Evolutionary conservation across 1,140 invertebrate species (phyloP).

Genomic region (Trypoxylus dichotomus): DNA sequence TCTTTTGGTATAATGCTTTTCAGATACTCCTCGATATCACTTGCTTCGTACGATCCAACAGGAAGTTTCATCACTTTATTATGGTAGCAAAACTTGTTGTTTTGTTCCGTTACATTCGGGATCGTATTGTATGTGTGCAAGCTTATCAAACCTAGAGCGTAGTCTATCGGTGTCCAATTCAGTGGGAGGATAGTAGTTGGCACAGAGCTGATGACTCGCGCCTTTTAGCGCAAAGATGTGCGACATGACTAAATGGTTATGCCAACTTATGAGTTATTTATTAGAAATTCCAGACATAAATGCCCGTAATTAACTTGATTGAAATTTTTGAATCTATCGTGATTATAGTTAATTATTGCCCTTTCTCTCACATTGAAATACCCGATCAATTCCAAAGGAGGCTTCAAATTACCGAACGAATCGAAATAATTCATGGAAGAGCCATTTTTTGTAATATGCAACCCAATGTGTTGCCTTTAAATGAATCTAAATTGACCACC

Average conservation of each 20-base stretch:
- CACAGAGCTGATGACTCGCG: neutral
- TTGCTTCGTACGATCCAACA: constrained; percentile 49
- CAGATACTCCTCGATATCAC: constrained; percentile 44
- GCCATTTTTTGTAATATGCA: neutral
- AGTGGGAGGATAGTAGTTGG: constrained; percentile 27
- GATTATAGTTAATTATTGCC: constrained; percentile 27
- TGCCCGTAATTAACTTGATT: constrained; percentile 32
- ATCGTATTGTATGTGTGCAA: constrained; percentile 51
- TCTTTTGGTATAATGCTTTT: neutral
- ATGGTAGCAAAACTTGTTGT: constrained; percentile 49
- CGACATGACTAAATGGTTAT: constrained; percentile 30
- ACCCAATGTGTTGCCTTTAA: constrained; percentile 28
- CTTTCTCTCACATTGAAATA: neutral
- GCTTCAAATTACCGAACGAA: constrained; percentile 30
- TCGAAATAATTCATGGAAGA: constrained; percentile 25
- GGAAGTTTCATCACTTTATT: constrained; percentile 47
- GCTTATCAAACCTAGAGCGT: constrained; percentile 46
- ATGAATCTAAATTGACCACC: constrained; percentile 26
- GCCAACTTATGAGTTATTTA: neutral
- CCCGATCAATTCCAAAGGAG: constrained; percentile 26
- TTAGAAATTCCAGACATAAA: constrained; percentile 31
- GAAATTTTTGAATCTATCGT: constrained; percentile 19
- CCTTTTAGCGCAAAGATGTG: constrained; percentile 28
- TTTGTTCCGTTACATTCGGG: constrained; percentile 46
- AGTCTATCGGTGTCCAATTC: constrained; percentile 36